Evolutionary conservation across 1,140 invertebrate species (phyloP).

Genomic region (Atta cephalotes): DNA sequence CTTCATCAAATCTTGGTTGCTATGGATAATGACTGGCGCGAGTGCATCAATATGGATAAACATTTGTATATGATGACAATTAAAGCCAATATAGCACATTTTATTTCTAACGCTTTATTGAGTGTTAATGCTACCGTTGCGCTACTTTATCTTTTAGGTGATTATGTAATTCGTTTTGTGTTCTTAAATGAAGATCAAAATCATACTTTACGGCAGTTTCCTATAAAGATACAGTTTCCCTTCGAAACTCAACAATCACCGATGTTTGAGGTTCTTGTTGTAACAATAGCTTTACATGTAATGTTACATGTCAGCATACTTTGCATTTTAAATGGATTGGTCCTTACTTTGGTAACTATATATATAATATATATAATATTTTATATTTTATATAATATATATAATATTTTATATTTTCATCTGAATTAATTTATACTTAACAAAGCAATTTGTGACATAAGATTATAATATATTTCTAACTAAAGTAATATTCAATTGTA

Average conservation of each 20-base stretch:
- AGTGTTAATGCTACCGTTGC: not conserved
- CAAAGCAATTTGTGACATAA: not conserved
- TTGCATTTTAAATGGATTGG: not conserved
- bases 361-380: not conserved
- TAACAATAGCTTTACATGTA: not conserved
- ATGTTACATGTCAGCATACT: not conserved
- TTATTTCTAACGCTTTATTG: not conserved
- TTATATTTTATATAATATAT: not conserved
- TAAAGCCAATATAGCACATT: constrained; percentile 20
- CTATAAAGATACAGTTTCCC: constrained; percentile 10
- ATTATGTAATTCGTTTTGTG: not conserved
- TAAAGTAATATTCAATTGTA: too few species aligned
- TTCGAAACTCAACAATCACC: constrained; percentile 26
- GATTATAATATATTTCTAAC: too few species aligned
- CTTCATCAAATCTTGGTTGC: not conserved
- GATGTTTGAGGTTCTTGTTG: not conserved
- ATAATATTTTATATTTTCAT: not conserved
- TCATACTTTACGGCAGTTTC: not conserved
- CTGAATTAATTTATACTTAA: too few species aligned
- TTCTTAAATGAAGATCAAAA: not conserved
- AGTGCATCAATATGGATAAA: constrained; percentile 6
- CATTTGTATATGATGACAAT: constrained; percentile 22
- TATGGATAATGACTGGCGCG: constrained; percentile 28
- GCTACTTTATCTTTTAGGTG: not conserved
- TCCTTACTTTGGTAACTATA: constrained; percentile 39